Conservation (phyloP, 2,113 vertebrate genomes). For the Sinocyclocheilus maitianheensis region DNA sequence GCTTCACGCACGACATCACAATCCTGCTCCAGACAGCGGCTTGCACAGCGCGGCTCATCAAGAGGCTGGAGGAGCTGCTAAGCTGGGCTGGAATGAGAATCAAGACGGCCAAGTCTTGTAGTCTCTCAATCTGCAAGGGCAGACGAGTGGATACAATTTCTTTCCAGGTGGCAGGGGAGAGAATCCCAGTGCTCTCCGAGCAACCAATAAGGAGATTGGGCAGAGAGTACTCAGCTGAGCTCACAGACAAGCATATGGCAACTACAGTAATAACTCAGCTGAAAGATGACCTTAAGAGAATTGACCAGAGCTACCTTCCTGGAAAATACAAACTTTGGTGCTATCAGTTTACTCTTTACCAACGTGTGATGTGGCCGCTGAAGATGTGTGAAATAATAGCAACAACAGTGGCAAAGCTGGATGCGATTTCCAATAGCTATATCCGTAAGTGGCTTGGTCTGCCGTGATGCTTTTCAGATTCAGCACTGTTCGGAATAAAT, state of each 20-base stretch:
- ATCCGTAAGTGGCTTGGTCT: neutral
- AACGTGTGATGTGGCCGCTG: neutral
- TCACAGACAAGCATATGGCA: neutral
- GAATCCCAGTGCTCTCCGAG: neutral
- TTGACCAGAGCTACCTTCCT: neutral
- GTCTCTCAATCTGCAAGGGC: too few species aligned
- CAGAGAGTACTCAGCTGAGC: neutral
- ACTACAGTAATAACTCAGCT: neutral
- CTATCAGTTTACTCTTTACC: neutral
- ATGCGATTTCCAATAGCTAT: too few species aligned
- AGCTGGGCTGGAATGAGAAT: too few species aligned
- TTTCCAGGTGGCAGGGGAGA: neutral
- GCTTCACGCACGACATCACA: too few species aligned
- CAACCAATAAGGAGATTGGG: neutral
- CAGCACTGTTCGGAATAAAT: neutral
- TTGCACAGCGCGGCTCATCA: too few species aligned
- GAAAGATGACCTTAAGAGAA: neutral
- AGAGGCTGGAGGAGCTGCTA: too few species aligned
- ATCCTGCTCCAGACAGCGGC: too few species aligned
- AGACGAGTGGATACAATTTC: neutral
- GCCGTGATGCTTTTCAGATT: neutral
- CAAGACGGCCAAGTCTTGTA: too few species aligned
- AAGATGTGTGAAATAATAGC: neutral
- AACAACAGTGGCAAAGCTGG: neutral
- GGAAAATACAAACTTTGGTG: neutral